Base-by-base conservation (phyloP, 2,797 vertebrate genomes). In the Tokudaia muenninki region DNA sequence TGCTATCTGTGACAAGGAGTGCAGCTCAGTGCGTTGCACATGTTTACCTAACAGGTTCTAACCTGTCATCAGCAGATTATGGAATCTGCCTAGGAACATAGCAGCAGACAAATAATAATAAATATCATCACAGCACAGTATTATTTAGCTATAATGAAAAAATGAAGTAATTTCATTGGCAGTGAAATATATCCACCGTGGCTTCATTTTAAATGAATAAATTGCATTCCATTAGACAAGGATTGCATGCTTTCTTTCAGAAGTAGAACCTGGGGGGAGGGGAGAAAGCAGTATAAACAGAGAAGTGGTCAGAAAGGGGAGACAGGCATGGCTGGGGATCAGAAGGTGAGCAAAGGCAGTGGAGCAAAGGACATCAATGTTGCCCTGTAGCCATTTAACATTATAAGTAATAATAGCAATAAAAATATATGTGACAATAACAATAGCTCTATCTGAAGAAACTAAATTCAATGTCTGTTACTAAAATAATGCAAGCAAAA, bases 401-500 rank as follows among this genome's bases (percentile, higher is more conserved):
- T 24, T 0, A 6, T 74, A 67, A 52, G 31, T 26, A 79, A 79
- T 3, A 55, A 44, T 79, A 65, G 21, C 2, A 50, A 79, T 29
- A 78, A 91, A 22, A 44, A 37, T 50, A 14, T 34, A 52, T 74
- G 50, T 41, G 6, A 3, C 92, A 89, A 89, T 70, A 87, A 47
- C 94, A 83, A 34, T 52, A 93, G 10, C 22, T 14, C 34, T 26
- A 14, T 59, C 13, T 88, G 34, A 89, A 37, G 37, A 82, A 78
- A 92, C 4, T 41, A 8, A 93, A 90, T 52, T 90, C 22, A 79
- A 31, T 72, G 9, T 37, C 9, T 78, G 34, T 79, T 70, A 57
- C 26, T 75, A 79, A 77, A 83, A 57, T 50, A 90, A 87, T 83
- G 22, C 29, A 47, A 94, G 44, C 26, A 89, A 86, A 94, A 81